Conservation (phyloP, 1,140 invertebrate species). For the Hycleus phaleratus region DNA sequence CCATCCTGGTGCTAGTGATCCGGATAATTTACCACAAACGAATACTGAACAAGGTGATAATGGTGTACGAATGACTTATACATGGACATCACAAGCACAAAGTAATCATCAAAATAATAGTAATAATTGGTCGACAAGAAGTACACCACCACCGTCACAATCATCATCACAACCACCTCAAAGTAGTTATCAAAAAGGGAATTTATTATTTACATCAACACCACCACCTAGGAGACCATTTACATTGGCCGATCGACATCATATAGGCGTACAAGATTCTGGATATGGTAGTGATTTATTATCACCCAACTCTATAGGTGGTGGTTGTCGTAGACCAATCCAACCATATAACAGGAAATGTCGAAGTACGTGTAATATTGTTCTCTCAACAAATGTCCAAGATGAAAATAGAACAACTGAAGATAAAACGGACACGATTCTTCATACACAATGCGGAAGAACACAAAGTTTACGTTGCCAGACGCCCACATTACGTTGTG, state of each 20-base stretch:
- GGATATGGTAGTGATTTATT: conserved; percentile 47
- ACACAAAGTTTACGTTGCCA: conserved; percentile 39
- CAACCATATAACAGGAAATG: conserved; percentile 45
- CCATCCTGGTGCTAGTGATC: conserved; percentile 34
- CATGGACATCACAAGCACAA: conserved; percentile 38
- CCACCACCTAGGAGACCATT: conserved; percentile 34
- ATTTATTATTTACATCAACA: conserved; percentile 48
- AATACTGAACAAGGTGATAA: conserved; percentile 37
- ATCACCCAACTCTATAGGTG: conserved; percentile 38
- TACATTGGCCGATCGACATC: conserved; percentile 2
- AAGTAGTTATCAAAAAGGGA: conserved; percentile 45
- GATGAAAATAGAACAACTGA: conserved; percentile 11
- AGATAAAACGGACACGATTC: neutral
- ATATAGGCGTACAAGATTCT: conserved; percentile 37
- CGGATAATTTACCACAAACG: conserved; percentile 26
- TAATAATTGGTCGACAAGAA: neutral
- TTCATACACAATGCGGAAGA: conserved; percentile 26
- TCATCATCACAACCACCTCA: neutral
- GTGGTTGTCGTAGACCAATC: conserved; percentile 25
- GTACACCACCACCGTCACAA: conserved; percentile 11
- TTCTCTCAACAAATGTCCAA: conserved; percentile 44
- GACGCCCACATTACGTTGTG: conserved; percentile 24
- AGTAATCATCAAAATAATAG: neutral
- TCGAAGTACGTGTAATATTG: conserved; percentile 61
- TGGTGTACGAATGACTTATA: conserved; percentile 46